phyloP scores from a whole-genome alignment of 2,797 vertebrate genomes.

The Pelochelys cantorii region DNA sequence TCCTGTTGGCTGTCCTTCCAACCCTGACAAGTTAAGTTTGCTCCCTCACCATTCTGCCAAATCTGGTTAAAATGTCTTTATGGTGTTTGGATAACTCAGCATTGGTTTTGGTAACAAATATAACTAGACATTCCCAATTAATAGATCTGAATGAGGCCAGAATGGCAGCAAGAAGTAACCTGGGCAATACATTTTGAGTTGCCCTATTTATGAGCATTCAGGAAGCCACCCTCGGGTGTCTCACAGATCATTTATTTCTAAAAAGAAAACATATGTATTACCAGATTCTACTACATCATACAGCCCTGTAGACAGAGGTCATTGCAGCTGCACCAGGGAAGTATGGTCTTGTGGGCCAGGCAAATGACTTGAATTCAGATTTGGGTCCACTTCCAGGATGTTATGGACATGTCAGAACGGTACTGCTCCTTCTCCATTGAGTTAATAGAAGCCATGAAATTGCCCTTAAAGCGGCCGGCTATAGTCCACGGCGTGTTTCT shows the following conservation, averaged over 20 bases:
- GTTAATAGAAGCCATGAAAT: not conserved
- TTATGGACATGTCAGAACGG: too few species aligned
- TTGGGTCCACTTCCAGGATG: not conserved
- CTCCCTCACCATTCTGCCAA: not conserved
- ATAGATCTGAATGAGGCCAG: not conserved
- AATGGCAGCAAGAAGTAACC: not conserved
- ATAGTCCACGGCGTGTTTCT: not conserved
- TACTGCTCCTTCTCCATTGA: not conserved
- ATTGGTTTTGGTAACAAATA: not conserved
- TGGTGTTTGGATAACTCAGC: not conserved
- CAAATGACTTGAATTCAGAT: not conserved
- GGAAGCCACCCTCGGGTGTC: not conserved
- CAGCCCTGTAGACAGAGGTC: not conserved
- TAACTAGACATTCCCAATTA: not conserved
- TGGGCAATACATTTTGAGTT: rapidly evolving
- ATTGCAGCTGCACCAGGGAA: rapidly evolving
- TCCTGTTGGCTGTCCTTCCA: not conserved
- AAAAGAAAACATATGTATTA: not conserved
- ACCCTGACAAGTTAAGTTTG: not conserved
- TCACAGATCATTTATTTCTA: not conserved
- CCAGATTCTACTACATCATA: not conserved
- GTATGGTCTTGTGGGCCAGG: rapidly evolving
- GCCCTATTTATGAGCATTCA: not conserved
- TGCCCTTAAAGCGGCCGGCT: not conserved
- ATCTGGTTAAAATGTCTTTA: not conserved